phyloP scores from a whole-genome alignment of 92 coral and sea anemone genomes.

The Zoanthus gigantus region DNA sequence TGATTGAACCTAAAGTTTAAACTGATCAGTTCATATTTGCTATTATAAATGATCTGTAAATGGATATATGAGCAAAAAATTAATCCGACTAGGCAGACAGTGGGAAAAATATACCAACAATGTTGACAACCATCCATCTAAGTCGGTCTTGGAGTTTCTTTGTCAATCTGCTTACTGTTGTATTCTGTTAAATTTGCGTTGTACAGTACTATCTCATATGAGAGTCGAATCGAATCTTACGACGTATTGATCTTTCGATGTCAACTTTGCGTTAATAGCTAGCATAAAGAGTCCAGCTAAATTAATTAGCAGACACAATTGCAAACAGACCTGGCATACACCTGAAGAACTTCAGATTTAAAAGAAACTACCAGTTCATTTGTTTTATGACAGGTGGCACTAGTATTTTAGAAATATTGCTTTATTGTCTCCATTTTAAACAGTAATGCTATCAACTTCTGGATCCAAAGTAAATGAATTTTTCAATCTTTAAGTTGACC shows the following conservation, averaged over 20 bases:
- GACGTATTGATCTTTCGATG: not conserved
- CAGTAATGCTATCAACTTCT: not conserved
- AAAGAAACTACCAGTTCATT: not conserved
- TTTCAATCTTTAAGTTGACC: not conserved
- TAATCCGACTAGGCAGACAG: slow-evolving; percentile 8
- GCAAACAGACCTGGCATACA: not conserved
- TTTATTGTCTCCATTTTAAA: not conserved
- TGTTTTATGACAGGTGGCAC: not conserved
- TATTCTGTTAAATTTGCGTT: not conserved
- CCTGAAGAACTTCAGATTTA: not conserved
- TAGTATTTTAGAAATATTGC: not conserved
- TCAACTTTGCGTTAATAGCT: not conserved
- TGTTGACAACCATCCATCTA: not conserved
- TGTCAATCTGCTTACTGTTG: not conserved
- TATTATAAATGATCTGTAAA: slow-evolving; percentile 22
- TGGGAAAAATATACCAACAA: slow-evolving; percentile 14
- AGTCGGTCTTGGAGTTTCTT: not conserved
- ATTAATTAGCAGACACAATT: not conserved
- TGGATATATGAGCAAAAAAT: slow-evolving; percentile 24
- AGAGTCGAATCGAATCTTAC: not conserved
- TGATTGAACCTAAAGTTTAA: slow-evolving; percentile 7
- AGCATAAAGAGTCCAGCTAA: not conserved
- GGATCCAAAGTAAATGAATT: not conserved
- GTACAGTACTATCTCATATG: not conserved
- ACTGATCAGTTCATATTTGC: slow-evolving; percentile 10